A percentile compares a stretch with the other conserved stretches of the same genome.
Evolutionary conservation across 2,113 vertebrate species (phyloP).

Genomic region (Coptodon rendalli): DNA sequence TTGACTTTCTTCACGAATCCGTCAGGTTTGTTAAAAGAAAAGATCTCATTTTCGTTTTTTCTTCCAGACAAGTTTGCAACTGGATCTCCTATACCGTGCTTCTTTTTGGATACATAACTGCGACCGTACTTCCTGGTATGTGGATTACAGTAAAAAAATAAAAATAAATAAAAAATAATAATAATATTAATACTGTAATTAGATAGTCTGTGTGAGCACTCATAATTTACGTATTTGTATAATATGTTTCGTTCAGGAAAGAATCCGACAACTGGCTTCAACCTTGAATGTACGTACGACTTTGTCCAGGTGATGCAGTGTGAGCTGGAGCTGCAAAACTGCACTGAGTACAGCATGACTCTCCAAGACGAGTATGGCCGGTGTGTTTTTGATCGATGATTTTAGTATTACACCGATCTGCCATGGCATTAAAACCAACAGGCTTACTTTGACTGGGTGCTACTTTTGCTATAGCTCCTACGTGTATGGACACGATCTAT

Average conservation of each 20-base stretch:
- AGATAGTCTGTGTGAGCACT: not conserved
- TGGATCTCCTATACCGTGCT: not conserved
- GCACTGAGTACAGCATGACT: slow-evolving; percentile 34
- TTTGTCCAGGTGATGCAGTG: slow-evolving; percentile 37
- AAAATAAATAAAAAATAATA: not conserved
- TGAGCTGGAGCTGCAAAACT: slow-evolving; percentile 10
- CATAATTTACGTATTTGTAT: too few relatives aligned
- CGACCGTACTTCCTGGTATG: not conserved
- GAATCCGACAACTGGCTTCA: not conserved
- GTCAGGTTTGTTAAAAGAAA: not conserved
- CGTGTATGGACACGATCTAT: not conserved
- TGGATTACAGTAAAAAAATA: not conserved
- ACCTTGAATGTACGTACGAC: slow-evolving; percentile 51
- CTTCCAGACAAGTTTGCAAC: not conserved
- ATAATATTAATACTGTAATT: not conserved
- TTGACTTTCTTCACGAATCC: not conserved
- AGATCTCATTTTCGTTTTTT: not conserved
- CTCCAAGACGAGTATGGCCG: accelerated
- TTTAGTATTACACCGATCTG: not conserved
- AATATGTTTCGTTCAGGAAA: not conserved
- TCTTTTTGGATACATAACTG: not conserved
- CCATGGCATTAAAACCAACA: not conserved
- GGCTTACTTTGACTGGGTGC: not conserved
- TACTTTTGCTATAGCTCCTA: not conserved
- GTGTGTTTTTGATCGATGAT: not conserved